Conservation (phyloP, 2,797 vertebrate species). For the Xenops minutus region DNA sequence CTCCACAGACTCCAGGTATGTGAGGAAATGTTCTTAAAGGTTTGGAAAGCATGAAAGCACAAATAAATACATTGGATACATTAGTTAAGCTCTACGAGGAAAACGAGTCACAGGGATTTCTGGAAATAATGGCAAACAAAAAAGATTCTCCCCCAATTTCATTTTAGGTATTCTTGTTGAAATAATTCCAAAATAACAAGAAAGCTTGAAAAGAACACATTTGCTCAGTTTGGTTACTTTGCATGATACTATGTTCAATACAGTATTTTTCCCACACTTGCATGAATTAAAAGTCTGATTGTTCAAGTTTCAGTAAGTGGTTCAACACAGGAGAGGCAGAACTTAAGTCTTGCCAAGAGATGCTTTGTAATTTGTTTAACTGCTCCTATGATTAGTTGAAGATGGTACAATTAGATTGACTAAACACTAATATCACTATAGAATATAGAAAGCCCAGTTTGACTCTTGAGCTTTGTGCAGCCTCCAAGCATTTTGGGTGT, state of each 20-base stretch:
- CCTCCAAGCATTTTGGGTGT: neutral
- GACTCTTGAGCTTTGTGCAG: neutral
- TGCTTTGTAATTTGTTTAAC: neutral
- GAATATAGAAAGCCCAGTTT: neutral
- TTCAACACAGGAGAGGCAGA: neutral
- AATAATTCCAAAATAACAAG: neutral
- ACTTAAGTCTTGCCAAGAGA: neutral
- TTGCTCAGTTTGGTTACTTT: neutral
- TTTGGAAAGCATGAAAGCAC: neutral
- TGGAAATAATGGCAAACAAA: neutral
- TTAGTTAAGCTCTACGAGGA: neutral
- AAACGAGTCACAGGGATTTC: neutral
- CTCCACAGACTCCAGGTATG: constrained; percentile 62
- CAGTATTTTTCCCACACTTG: neutral
- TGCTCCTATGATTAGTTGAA: neutral
- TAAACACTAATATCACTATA: neutral
- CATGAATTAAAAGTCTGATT: neutral
- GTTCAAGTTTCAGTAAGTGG: neutral
- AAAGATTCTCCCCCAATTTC: neutral
- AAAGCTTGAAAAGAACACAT: neutral
- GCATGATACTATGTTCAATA: neutral
- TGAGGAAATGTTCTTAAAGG: neutral
- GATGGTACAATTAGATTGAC: neutral
- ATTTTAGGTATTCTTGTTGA: neutral
- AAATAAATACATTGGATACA: fast-evolving